Evolutionary conservation across 2,797 vertebrate genomes (phyloP), one percentile per base, ranked within the genome.

Genomic region (Emys orbicularis): DNA sequence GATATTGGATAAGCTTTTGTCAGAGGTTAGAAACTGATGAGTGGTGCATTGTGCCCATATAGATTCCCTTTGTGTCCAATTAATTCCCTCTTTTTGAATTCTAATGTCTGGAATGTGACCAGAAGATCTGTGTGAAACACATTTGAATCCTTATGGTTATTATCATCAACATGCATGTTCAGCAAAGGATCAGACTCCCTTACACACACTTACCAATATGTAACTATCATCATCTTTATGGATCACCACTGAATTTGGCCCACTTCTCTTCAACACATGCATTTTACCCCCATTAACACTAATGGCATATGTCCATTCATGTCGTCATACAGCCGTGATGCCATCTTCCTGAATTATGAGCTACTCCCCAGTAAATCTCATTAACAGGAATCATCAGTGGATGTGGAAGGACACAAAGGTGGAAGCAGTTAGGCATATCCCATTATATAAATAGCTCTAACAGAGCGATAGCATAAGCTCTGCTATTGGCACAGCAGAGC

Each of bases 361-460:
- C 83, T 44, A 9, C 31, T 79, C 49, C 44, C 41, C 0, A 89
- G 27, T 13, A 79, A 0, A 87, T 47, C 59, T 89, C 3, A 2
- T 72, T 79, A 91, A 83, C 83, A 89, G 82, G 89, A 95, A 87
- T 11, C 79, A 50, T 44, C 34, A 34, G 56, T 23, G 52, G 80
- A 18, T 79, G 90, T 94, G 90, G 90, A 90, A 90, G 83, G 41
- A 81, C 34, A n/a, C n/a, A 53, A 79, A 85, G 74, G 87, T 97
- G 94, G 92, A 94, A 97, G 88, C 47, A 61, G 76, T 95, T 94
- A 96, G 87, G 68, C 29, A 19, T 91, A 77, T 86, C 34, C 6
- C 76, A 16, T 94, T 79, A 37, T 59, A 83, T 65, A 91, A 97
- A 93, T 89, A 96, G 92, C 89, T 94, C 68, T 56, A 92, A 81